These are phyloP conservation scores for Semotilus atromaculatus DNA, from an alignment of 2,797 vertebrate species.

Conservation along the genomic window DNA sequence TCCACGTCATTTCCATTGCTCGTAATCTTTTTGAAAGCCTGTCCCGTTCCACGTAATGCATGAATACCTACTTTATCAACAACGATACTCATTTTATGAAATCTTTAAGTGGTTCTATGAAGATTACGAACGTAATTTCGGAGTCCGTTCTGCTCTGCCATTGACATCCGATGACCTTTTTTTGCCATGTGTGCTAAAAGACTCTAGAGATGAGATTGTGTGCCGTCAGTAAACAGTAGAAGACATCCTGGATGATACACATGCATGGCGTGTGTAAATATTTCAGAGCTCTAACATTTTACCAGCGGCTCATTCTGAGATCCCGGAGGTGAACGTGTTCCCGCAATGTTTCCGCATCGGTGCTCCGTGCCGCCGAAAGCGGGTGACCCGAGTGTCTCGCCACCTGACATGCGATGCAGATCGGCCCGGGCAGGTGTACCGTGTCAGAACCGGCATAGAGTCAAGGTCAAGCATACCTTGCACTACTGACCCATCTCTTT, in stretches of 20 bases:
- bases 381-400: conserved; percentile 67
- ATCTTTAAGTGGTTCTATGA: conserved; percentile 31
- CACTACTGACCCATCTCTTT: conserved; percentile 22
- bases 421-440: conserved; percentile 48
- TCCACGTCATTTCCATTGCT: conserved; percentile 47
- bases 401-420: conserved; percentile 65
- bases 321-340: conserved; percentile 46
- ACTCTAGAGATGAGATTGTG: conserved; percentile 17
- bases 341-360: conserved; percentile 61
- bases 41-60: conserved; percentile 33
- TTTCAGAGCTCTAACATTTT: conserved; percentile 51
- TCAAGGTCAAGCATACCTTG: conserved; percentile 73
- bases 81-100: conserved; percentile 8
- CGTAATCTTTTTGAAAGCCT: conserved; percentile 51
- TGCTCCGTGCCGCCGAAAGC: conserved; percentile 2
- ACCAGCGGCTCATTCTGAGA: conserved; percentile 15
- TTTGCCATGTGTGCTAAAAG: conserved; percentile 10
- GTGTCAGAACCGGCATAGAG: conserved; percentile 67
- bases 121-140: conserved; percentile 47
- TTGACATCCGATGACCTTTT: conserved; percentile 23
- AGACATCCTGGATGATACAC: conserved; percentile 25
- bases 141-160: conserved; percentile 11
- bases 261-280: conserved; percentile 46
- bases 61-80: conserved; percentile 26
- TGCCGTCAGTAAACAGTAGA: conserved; percentile 5